Percentiles rank a stretch among this genome's conserved stretches.
phyloP scores from a whole-genome alignment of 2,797 vertebrate species.

The Rhodeus uyekii region DNA sequence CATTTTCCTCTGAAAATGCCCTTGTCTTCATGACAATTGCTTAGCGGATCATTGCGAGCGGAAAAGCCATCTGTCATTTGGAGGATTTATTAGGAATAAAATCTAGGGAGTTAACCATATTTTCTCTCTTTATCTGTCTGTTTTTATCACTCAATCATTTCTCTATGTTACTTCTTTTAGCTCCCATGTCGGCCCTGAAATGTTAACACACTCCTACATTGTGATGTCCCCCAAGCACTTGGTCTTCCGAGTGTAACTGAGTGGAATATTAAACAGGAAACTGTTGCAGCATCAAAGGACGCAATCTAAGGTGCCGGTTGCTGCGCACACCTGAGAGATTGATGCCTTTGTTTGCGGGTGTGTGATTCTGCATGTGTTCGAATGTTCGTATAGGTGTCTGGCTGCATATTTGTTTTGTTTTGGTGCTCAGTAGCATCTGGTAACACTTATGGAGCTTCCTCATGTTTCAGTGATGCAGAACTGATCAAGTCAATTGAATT shows the following conservation, averaged over 20 bases:
- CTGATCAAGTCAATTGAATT: conserved; percentile 31
- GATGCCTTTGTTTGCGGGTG: conserved; percentile 20
- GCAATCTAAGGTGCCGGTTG: conserved; percentile 34
- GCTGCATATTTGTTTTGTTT: conserved; percentile 17
- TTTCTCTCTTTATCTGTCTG: conserved; percentile 15
- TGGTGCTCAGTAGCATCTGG: conserved; percentile 16
- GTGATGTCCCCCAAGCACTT: conserved; percentile 49
- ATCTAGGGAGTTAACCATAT: neutral
- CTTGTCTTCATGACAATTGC: neutral
- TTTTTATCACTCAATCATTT: conserved; percentile 20
- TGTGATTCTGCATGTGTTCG: conserved; percentile 4
- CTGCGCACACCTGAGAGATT: conserved; percentile 23
- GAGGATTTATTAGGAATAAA: conserved; percentile 22
- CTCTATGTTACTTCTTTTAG: conserved; percentile 54
- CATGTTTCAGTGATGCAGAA: conserved; percentile 22
- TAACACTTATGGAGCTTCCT: conserved; percentile 26
- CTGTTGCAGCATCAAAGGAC: conserved; percentile 44
- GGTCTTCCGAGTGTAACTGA: conserved; percentile 42
- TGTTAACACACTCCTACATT: conserved; percentile 54
- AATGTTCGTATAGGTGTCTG: conserved; percentile 7
- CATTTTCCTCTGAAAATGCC: neutral
- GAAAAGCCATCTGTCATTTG: neutral
- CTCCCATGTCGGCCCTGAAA: conserved; percentile 27
- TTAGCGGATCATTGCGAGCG: neutral
- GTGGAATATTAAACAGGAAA: conserved; percentile 54